A percentile compares a stretch with the other conserved stretches of the same genome.
Evolutionary conservation across 2,113 vertebrate species (phyloP).

Genomic region (Phaethornis superciliosus): DNA sequence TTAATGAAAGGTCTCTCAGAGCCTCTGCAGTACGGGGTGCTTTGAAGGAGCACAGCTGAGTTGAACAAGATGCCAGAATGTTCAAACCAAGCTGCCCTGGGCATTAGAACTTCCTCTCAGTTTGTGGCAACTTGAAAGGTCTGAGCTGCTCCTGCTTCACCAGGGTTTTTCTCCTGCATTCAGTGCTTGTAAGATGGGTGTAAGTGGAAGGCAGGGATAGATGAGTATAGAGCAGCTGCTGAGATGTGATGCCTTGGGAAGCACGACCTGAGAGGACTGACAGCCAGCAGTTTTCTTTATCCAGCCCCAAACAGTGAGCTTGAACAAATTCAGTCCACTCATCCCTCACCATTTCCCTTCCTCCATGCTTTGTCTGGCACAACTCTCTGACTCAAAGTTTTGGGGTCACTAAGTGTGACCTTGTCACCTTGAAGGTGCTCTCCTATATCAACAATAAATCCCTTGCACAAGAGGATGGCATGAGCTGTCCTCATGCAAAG

Average conservation of each 20-base stretch:
- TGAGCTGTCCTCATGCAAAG: background rate
- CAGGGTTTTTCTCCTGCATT: background rate
- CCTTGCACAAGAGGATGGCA: background rate
- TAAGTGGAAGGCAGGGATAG: background rate
- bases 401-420: background rate
- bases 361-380: background rate
- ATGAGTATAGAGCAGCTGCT: background rate
- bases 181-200: background rate
- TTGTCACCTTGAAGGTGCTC: background rate
- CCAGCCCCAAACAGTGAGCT: background rate
- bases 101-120: background rate
- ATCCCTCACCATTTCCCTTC: background rate
- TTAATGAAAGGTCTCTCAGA: background rate
- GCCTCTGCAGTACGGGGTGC: background rate
- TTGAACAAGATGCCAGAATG: background rate
- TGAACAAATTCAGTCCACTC: background rate
- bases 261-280: background rate
- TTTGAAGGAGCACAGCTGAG: background rate
- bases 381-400: background rate
- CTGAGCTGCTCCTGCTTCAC: background rate
- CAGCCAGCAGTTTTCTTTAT: background rate
- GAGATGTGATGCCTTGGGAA: background rate
- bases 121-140: background rate
- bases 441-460: background rate
- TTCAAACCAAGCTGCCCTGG: background rate